Conservation (phyloP, 1,140 invertebrate species). For the Streblospio benedicti region DNA sequence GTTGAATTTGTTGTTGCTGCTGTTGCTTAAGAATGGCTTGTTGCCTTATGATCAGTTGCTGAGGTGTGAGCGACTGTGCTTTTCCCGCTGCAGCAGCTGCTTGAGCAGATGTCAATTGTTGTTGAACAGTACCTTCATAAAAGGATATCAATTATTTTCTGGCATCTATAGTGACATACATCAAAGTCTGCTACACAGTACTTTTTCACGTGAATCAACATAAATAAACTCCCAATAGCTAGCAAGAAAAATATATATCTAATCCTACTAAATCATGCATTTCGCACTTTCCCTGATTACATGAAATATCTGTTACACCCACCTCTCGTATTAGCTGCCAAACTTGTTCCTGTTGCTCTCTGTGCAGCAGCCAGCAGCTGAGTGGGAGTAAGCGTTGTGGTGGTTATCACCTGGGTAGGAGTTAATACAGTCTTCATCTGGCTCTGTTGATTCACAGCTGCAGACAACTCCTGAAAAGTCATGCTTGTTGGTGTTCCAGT, state of each 20-base stretch:
- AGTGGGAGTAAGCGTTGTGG: slow-evolving; percentile 50
- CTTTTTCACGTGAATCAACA: slow-evolving; percentile 1
- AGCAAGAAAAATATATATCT: slow-evolving; percentile 15
- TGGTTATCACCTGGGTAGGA: slow-evolving; percentile 14
- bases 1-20: too few relatives aligned
- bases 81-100: too few relatives aligned
- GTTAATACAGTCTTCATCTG: background rate
- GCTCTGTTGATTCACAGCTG: background rate
- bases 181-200: background rate
- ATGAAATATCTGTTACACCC: background rate
- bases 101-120: too few relatives aligned
- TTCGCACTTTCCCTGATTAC: slow-evolving; percentile 7
- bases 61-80: too few relatives aligned
- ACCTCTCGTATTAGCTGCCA: slow-evolving; percentile 17
- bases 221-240: slow-evolving; percentile 13
- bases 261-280: background rate
- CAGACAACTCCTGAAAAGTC: background rate
- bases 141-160: slow-evolving; percentile 3
- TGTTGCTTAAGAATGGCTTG: too few relatives aligned
- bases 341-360: slow-evolving; percentile 17
- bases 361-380: slow-evolving; percentile 50
- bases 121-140: too few relatives aligned
- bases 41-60: too few relatives aligned
- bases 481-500: background rate
- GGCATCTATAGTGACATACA: slow-evolving; percentile 1